Conservation (phyloP, 1,140 invertebrate species). For the Berghia stephanieae region DNA sequence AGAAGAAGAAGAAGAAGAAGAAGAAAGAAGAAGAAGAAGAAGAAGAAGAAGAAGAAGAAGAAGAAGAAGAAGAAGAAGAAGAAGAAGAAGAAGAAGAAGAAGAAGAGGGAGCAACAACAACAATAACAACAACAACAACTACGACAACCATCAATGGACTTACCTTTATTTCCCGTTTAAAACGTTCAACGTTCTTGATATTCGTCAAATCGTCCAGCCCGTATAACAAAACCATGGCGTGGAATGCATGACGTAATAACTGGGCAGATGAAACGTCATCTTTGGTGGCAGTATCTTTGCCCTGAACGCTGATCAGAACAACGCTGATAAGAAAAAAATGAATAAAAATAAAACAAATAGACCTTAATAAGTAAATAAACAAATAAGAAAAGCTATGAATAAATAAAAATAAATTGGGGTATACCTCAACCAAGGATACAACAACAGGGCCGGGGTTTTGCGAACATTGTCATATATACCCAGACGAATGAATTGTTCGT, state of each 20-base stretch:
- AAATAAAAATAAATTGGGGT: no score
- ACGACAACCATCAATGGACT: constrained; percentile 1
- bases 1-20: background rate
- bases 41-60: background rate
- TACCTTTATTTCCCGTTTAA: constrained; percentile 81
- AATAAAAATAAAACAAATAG: background rate
- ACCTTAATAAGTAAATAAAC: background rate
- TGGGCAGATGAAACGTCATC: constrained; percentile 62
- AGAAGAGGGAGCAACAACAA: background rate
- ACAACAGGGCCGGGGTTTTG: no score
- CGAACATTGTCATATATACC: no score
- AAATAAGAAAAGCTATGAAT: no score
- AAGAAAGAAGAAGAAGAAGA: background rate
- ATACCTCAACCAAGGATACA: no score
- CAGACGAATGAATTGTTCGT: no score
- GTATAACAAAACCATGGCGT: constrained; percentile 79
- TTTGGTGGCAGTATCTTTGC: constrained; percentile 58
- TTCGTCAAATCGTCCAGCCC: constrained; percentile 80
- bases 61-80: background rate
- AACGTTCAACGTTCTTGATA: constrained; percentile 79
- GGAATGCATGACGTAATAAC: constrained; percentile 78
- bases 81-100: background rate
- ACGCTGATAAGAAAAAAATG: constrained; percentile 52
- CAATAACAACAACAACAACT: background rate
- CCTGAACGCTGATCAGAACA: constrained; percentile 64